Base-by-base conservation (phyloP, 2,888 invertebrate species). In the Pandemis cinnamomeana region DNA sequence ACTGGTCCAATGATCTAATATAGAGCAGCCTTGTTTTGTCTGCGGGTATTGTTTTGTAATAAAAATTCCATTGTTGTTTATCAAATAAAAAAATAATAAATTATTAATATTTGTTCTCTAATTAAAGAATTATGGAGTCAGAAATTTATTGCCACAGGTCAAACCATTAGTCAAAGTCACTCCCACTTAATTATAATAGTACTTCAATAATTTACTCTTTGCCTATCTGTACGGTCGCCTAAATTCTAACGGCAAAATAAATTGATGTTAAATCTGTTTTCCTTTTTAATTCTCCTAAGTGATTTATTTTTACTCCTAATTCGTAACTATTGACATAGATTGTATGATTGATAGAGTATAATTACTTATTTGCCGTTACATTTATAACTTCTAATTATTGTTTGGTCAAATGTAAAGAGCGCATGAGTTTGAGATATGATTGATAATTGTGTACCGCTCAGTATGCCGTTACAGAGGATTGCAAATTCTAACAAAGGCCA, bases 121-220 rank as follows among this genome's bases (percentile, higher is more conserved):
- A 69, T 75, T 79, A 86, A 81, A 79, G 78, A 61, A 70, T 63
- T 75, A 71, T 86, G 64, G 72, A 78, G 78, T 79, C 72, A 4
- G 27, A 61, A 70, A 73, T 70, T 69, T 70, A 73, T 73, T 53
- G 64, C 69, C 36, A 46, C 27, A 60, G 73, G 64, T 70, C 69
- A 73, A 73, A 44, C 69, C 64, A 66, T 73, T 73, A 72, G 72
- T 72, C 48, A 68, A 63, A 72, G 68, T 72, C 68, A 73, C 73
- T 20, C 73, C 73, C 51, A 73, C 73, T 70, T 73, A 70, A 73
- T 73, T 69, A 66, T 46, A 61, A 27, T 42, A 48, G 10, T 60
- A 68, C 48, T 69, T 64, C n/a, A 69, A 41, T 48, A 60, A 73
- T 41, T 73, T 48, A 64, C 66, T 41, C 27, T 64, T 58, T 60